Percentiles rank a stretch among this genome's conserved stretches.
These are phyloP conservation scores for Lycophotia porphyrea DNA, from an alignment of 2,888 invertebrate species.

Conservation along the genomic window DNA sequence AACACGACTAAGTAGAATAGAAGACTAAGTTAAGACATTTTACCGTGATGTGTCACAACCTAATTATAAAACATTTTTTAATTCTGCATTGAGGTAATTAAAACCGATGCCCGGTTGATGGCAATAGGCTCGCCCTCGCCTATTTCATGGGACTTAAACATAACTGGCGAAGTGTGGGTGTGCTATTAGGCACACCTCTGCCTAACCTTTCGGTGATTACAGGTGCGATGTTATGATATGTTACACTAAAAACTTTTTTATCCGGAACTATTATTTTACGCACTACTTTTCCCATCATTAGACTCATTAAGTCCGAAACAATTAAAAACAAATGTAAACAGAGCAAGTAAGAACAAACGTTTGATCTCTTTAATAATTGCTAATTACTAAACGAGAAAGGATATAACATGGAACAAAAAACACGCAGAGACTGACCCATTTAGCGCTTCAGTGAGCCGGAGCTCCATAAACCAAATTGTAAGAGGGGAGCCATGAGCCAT, in stretches of 20 bases:
- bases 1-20: too few species aligned
- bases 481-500: conserved; percentile 48
- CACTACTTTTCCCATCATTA: neutral
- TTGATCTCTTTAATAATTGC: conserved; percentile 47
- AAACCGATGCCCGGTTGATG: neutral
- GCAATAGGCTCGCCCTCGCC: neutral
- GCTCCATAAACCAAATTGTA: conserved; percentile 64
- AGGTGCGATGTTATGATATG: neutral
- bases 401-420: conserved; percentile 54
- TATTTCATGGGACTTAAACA: too few species aligned
- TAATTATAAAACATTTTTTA: too few species aligned
- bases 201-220: too few species aligned
- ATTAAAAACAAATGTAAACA: conserved; percentile 31
- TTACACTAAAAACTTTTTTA: too few species aligned
- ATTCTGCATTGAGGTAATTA: too few species aligned
- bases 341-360: conserved; percentile 5
- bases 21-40: too few species aligned
- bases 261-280: neutral
- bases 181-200: too few species aligned
- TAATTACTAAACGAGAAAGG: conserved; percentile 49
- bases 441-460: conserved; percentile 61
- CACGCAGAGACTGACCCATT: conserved; percentile 69
- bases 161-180: too few species aligned
- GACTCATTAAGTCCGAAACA: neutral
- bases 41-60: too few species aligned